These are phyloP conservation scores for Nymphalis c-album DNA, from an alignment of 2,888 invertebrate species.

Conservation along the genomic window DNA sequence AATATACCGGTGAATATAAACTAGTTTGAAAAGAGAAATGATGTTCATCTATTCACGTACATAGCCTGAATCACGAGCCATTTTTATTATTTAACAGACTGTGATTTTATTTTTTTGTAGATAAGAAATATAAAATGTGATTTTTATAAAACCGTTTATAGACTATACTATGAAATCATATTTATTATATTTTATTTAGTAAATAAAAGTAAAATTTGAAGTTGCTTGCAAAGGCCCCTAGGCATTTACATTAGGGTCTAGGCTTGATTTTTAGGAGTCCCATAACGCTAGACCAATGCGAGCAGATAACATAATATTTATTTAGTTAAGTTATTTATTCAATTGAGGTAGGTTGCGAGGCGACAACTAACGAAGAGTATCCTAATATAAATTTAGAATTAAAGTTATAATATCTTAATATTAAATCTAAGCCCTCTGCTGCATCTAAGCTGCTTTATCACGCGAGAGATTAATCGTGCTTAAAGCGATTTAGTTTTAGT, in stretches of 20 bases:
- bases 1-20: neutral
- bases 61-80: neutral
- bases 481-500: neutral
- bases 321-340: too few species aligned
- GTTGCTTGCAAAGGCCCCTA: too few species aligned
- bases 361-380: too few species aligned
- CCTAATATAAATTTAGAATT: neutral
- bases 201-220: too few species aligned
- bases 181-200: too few species aligned
- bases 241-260: too few species aligned
- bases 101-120: conserved; percentile 6
- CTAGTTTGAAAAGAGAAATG: neutral
- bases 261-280: too few species aligned
- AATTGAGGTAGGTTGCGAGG: neutral
- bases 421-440: neutral
- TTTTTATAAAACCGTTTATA: neutral
- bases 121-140: neutral
- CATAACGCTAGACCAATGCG: too few species aligned
- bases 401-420: conserved; percentile 1
- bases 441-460: neutral
- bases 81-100: neutral
- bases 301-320: too few species aligned
- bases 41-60: neutral
- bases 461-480: neutral
- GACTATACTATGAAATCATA: too few species aligned